Percentiles rank a stretch among this genome's conserved stretches.
phyloP scores from a whole-genome alignment of 1,140 invertebrate species.

The Amyelois transitella region DNA sequence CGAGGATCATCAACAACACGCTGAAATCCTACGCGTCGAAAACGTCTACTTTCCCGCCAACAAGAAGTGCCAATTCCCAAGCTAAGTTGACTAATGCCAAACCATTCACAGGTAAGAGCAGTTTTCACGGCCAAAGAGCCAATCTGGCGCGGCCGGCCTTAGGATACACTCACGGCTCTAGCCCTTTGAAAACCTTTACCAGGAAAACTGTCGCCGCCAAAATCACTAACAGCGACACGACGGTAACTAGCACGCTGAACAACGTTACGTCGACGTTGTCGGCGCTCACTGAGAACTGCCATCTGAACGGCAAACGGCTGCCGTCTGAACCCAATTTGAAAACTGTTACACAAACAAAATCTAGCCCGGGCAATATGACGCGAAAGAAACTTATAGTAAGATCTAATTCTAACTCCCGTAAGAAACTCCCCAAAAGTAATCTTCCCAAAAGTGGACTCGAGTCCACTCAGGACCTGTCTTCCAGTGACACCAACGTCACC shows the following conservation, averaged over 20 bases:
- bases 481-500: conserved; percentile 67
- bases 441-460: conserved; percentile 47
- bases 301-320: conserved; percentile 59
- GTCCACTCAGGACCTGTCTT: conserved; percentile 58
- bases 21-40: conserved; percentile 57
- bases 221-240: conserved; percentile 38
- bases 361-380: conserved; percentile 29
- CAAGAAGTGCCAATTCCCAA: conserved; percentile 60
- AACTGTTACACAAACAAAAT: conserved; percentile 39
- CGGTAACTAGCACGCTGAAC: conserved; percentile 35
- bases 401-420: conserved; percentile 57
- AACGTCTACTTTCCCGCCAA: conserved; percentile 68
- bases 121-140: conserved; percentile 62
- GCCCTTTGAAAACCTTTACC: conserved; percentile 55
- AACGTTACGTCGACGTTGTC: conserved; percentile 65
- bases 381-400: conserved; percentile 63
- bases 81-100: conserved; percentile 45
- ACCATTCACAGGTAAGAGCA: conserved; percentile 55
- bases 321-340: conserved; percentile 63
- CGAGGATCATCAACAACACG: conserved; percentile 43
- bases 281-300: conserved; percentile 64
- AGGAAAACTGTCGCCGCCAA: conserved; percentile 47
- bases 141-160: conserved; percentile 50
- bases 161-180: conserved; percentile 46
- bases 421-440: conserved; percentile 57